Conservation (phyloP, 2,888 invertebrate genomes). For the Tricholauxania praeusta region DNA sequence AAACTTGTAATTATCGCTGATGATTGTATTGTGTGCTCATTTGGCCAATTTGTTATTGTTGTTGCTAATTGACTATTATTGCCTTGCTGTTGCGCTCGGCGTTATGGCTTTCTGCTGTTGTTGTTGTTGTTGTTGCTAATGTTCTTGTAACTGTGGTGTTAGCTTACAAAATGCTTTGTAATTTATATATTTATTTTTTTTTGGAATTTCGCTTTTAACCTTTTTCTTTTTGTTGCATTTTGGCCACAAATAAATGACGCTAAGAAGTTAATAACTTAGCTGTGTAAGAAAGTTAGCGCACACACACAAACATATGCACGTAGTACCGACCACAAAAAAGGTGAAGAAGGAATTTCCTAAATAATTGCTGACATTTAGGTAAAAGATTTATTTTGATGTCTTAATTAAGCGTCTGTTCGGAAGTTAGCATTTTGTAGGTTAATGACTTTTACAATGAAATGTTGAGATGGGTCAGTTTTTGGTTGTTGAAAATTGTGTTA, state of each 20-base stretch:
- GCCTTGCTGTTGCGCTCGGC: not conserved
- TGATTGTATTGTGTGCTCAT: slow-evolving; percentile 26
- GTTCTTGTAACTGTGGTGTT: slow-evolving; percentile 14
- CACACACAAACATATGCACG: too few relatives aligned
- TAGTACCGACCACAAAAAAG: too few relatives aligned
- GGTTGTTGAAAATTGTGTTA: not conserved
- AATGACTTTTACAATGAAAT: not conserved
- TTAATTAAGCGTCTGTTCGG: not conserved
- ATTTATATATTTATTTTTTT: slow-evolving; percentile 2
- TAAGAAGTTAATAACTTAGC: too few relatives aligned
- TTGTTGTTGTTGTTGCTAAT: not conserved
- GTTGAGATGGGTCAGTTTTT: not conserved
- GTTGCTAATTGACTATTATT: slow-evolving; percentile 26
- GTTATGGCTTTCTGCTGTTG: not conserved
- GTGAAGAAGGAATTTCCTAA: not conserved
- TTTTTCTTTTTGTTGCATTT: not conserved
- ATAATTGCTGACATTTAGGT: slow-evolving; percentile 16
- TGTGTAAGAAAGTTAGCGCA: too few relatives aligned
- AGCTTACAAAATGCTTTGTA: slow-evolving; percentile 5
- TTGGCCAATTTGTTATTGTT: slow-evolving; percentile 22
- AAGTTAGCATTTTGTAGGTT: too few relatives aligned
- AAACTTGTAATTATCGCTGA: slow-evolving; percentile 24
- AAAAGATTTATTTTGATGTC: slow-evolving; percentile 18
- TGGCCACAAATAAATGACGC: not conserved
- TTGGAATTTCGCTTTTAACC: not conserved